Conservation (phyloP, 2,888 invertebrate genomes). For the Lochmaea crataegi region DNA sequence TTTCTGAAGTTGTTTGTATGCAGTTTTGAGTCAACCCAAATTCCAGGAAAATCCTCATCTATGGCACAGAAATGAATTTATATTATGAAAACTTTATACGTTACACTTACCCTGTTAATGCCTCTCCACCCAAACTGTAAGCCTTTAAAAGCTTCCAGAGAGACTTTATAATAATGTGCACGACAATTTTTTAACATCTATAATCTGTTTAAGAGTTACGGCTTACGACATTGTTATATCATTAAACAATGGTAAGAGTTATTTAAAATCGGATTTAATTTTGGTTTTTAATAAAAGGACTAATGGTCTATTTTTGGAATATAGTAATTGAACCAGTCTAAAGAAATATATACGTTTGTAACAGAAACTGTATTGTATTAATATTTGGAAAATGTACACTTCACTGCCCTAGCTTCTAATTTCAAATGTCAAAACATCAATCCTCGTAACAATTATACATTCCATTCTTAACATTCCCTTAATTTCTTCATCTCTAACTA, state of each 20-base stretch:
- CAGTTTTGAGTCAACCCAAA: neutral
- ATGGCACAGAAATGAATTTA: constrained; percentile 29
- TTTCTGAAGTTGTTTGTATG: constrained; percentile 18
- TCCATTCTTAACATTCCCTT: neutral
- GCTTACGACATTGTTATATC: too few species aligned
- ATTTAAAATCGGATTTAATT: too few species aligned
- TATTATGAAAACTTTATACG: constrained; percentile 31
- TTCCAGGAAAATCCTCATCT: constrained; percentile 15
- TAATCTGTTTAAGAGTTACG: neutral
- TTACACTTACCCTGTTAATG: constrained; percentile 28
- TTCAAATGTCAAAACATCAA: neutral
- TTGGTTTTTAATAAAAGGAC: too few species aligned
- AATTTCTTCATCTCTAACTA: constrained; percentile 9
- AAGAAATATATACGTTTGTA: too few species aligned
- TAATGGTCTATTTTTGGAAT: too few species aligned
- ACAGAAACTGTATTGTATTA: too few species aligned
- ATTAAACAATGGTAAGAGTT: too few species aligned
- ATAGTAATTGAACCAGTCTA: too few species aligned
- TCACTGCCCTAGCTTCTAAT: neutral
- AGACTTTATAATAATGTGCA: constrained; percentile 23
- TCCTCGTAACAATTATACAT: neutral
- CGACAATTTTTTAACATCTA: neutral
- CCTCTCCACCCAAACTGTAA: constrained; percentile 23
- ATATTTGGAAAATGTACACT: too few species aligned
- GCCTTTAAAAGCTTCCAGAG: constrained; percentile 26